Conservation (phyloP, 2,113 vertebrate species). For the Urocitellus parryii region DNA sequence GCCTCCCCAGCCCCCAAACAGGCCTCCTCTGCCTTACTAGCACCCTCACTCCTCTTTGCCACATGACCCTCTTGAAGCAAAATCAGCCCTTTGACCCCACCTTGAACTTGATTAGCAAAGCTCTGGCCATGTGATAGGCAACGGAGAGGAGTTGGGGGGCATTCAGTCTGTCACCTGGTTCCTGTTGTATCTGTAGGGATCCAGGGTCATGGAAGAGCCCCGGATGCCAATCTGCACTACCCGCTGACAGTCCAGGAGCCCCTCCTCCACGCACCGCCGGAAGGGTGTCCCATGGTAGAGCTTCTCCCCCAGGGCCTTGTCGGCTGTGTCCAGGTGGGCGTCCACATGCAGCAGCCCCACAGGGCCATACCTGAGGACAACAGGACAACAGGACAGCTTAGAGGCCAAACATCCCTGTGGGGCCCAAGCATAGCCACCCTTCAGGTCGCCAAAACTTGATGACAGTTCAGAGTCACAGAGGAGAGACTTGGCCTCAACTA, state of each 20-base stretch:
- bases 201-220: constrained; percentile 88
- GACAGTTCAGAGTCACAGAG: background rate
- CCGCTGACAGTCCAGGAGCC: constrained; percentile 92
- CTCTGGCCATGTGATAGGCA: background rate
- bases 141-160: rapidly evolving
- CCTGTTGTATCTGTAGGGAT: constrained; percentile 90
- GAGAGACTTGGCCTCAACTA: background rate
- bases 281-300: constrained; percentile 94
- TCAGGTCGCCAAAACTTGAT: background rate
- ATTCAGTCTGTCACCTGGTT: constrained; percentile 87
- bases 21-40: background rate
- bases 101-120: background rate
- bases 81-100: background rate
- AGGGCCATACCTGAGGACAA: constrained; percentile 89
- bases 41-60: background rate
- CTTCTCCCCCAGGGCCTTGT: constrained; percentile 91
- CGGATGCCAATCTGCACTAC: constrained; percentile 96
- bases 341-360: constrained; percentile 96
- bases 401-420: background rate
- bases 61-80: background rate
- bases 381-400: background rate
- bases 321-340: constrained; percentile 92
- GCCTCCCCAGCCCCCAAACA: background rate
- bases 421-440: background rate
- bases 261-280: constrained; percentile 94